These are phyloP conservation scores for Drosophila sp. DNA, from an alignment of 1,140 invertebrate species.

Conservation along the genomic window DNA sequence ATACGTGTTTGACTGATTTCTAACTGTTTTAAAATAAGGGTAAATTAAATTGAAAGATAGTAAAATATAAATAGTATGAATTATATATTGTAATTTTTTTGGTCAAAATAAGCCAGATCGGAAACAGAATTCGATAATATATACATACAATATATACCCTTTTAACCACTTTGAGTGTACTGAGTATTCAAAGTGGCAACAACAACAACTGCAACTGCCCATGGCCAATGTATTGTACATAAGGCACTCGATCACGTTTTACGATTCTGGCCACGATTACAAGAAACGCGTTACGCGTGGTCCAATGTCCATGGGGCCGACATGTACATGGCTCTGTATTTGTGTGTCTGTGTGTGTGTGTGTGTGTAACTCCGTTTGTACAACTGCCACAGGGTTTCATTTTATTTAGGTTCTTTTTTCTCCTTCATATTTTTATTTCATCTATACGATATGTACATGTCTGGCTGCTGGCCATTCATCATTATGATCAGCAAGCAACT, in stretches of 20 bases:
- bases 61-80: too few relatives aligned
- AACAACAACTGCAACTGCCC: slow-evolving; percentile 51
- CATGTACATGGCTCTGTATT: slow-evolving; percentile 34
- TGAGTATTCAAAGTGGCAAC: slow-evolving; percentile 58
- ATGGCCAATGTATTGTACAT: slow-evolving; percentile 72
- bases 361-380: slow-evolving; percentile 71
- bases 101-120: too few relatives aligned
- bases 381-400: slow-evolving; percentile 64
- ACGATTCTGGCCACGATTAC: slow-evolving; percentile 78
- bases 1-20: too few relatives aligned
- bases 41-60: too few relatives aligned
- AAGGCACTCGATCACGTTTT: slow-evolving; percentile 80
- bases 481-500: slow-evolving; percentile 51
- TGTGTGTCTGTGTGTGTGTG: slow-evolving; percentile 35
- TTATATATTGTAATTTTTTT: too few relatives aligned
- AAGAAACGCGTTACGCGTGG: slow-evolving; percentile 73
- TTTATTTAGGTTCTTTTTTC: slow-evolving; percentile 17
- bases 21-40: too few relatives aligned
- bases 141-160: slow-evolving; percentile 28
- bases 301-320: slow-evolving; percentile 69
- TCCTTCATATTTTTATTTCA: slow-evolving; percentile 24
- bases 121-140: too few relatives aligned
- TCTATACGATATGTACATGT: slow-evolving; percentile 28
- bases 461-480: slow-evolving; percentile 50
- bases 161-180: slow-evolving; percentile 24